Base-by-base conservation (phyloP, 2,797 vertebrate species). In the Thunnus albacares region DNA sequence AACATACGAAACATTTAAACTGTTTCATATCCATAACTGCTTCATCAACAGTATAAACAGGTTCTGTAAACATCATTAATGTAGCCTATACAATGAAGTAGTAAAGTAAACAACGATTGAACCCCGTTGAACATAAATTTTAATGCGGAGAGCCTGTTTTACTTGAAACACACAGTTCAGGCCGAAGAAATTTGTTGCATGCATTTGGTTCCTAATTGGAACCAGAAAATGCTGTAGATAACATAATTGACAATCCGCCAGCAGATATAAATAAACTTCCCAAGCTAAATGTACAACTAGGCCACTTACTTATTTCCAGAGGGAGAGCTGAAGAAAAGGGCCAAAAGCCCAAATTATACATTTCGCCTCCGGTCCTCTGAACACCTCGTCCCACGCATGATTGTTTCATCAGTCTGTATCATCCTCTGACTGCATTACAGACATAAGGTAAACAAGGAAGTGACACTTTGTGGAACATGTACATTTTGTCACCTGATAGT, bases 181-280 rank as follows among this genome's bases (percentile, higher is more conserved):
- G 64, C 68, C 11, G n/a, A 76, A 51, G 38, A 64, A 55, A 71
- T 72, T 41, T 69, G 22, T 57, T 66, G 55, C 26, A 13, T 78
- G 73, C 24, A n/a, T 79, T 85, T 57, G 18, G 35, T 61, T 64
- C 22, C 56, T 80, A 68, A 74, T 64, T 56, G 74, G 45, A 70
- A 41, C 41, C 45, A 35, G 65, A 57, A 58, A 63, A 76, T 70
- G 30, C 75, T 51, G 66, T 3, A 52, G 77, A 84, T 82, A 77
- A 82, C 55, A 75, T 64, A 79, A 84, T 59, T 80, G 87, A 85
- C 70, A 71, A 55, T 74, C 45, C 12, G 77, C 81, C 79, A 77
- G 62, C 79, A 77, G 80, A 84, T 80, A 84, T 49, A 71, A 87
- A 86, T 82, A 87, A 83, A 84, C 80, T 76, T 68, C 55, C 71